Base-by-base conservation (phyloP, 2,113 vertebrate genomes). In the Mola mola region DNA sequence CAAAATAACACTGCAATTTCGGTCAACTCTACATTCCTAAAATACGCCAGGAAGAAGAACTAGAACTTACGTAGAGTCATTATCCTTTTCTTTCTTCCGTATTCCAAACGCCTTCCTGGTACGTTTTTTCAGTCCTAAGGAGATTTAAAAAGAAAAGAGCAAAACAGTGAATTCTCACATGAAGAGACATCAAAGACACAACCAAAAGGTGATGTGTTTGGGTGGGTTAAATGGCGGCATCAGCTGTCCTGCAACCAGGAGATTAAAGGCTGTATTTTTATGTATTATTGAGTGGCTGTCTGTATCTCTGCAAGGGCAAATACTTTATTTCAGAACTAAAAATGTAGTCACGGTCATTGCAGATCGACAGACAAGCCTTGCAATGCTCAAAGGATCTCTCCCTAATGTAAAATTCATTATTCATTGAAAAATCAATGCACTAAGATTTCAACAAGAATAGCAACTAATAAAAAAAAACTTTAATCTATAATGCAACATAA, bases 1-100 rank as follows among this genome's bases (percentile, higher is more conserved):
- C n/a, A n/a, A n/a, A n/a, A n/a, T n/a, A n/a, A n/a, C n/a, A n/a
- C n/a, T n/a, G n/a, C n/a, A n/a, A n/a, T 36, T 36, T 36, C 11
- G 15, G 6, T 3, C 33, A 36, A 13, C 33, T 36, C 33, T 36
- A 4, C 15, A 13, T 12, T 28, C 24, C 19, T 4, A 16, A 26
- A 15, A 20, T 5, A 19, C 24, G 59, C 15, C 8, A 8, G 7
- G 10, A 36, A 28, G 15, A 1, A 25, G 16, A 8, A 19, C 11
- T 1, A 21, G 16, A 9, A 88, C 97, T 89, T 85, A 98, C 97
- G 96, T 93, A 34, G 97, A 99, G 80, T 99, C 97, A 88, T 93
- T 97, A 85, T 99, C 97, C 90, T 97, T 99, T 69, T 99, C 97
- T 98, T 98, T 99, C 95, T 94, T 99, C 86, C 97, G 95, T 95